Conservation (phyloP, 2,888 invertebrate species). For the Heliconius sara region DNA sequence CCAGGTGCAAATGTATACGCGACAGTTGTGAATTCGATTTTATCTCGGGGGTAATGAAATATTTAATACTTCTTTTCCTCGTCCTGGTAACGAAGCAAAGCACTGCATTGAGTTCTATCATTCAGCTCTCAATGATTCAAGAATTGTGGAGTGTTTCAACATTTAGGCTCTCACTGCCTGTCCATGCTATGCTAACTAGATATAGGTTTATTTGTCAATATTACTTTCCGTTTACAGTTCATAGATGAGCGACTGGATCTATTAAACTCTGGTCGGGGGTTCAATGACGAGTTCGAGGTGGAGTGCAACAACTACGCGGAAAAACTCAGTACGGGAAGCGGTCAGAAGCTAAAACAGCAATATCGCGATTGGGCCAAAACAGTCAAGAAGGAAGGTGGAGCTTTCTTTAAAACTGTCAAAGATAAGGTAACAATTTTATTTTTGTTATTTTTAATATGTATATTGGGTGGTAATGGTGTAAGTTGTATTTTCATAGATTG, state of each 20-base stretch:
- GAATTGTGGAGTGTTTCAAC: neutral
- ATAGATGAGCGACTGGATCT: slow-evolving; percentile 96
- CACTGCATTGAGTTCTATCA: neutral
- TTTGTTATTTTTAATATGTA: neutral
- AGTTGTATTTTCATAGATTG: neutral
- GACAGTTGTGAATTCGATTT: neutral
- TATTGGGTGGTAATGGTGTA: neutral
- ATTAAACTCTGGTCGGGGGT: slow-evolving; percentile 95
- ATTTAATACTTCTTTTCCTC: neutral
- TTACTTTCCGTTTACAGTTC: slow-evolving; percentile 84
- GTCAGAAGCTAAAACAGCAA: slow-evolving; percentile 79
- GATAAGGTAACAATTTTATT: slow-evolving; percentile 86
- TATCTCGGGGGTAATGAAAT: neutral
- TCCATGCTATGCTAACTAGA: neutral
- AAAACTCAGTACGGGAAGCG: slow-evolving; percentile 77
- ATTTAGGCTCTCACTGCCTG: neutral
- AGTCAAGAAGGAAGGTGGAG: slow-evolving; percentile 91
- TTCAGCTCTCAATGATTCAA: neutral
- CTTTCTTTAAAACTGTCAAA: slow-evolving; percentile 93
- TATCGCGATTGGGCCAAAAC: slow-evolving; percentile 90
- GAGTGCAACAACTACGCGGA: slow-evolving; percentile 87
- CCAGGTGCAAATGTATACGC: too few species aligned
- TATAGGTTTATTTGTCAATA: neutral
- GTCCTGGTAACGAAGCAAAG: neutral
- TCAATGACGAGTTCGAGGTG: slow-evolving; percentile 97